Evolutionary conservation across 2,888 invertebrate genomes (phyloP).

Genomic region (Gastracanthus pulcherrimus): DNA sequence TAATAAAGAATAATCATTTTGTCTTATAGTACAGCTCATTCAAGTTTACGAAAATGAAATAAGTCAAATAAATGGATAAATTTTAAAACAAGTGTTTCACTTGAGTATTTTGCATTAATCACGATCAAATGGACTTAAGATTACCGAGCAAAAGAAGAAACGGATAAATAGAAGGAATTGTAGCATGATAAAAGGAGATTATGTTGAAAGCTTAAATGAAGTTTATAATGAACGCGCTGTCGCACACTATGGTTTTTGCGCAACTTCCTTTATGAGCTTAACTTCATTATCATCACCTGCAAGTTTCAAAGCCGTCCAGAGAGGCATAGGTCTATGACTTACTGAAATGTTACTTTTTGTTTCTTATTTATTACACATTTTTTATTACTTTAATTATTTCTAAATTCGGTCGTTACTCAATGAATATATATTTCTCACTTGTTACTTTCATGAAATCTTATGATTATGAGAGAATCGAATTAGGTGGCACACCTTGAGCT

Average conservation of each 20-base stretch:
- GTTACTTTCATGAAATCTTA: too few relatives aligned
- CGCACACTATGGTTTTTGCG: slow-evolving; percentile 38
- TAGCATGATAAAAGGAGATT: slow-evolving; percentile 52
- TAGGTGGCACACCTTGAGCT: too few relatives aligned
- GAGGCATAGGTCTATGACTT: not conserved
- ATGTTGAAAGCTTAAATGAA: slow-evolving; percentile 43
- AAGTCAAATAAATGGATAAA: too few relatives aligned
- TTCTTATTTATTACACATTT: too few relatives aligned
- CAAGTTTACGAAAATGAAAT: not conserved
- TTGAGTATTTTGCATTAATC: slow-evolving; percentile 9
- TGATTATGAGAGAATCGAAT: too few relatives aligned
- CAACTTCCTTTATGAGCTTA: slow-evolving; percentile 63
- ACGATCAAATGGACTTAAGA: not conserved
- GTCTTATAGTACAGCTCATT: too few relatives aligned
- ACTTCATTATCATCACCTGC: slow-evolving; percentile 61
- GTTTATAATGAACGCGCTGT: slow-evolving; percentile 47
- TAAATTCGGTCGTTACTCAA: too few relatives aligned
- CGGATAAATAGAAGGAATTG: slow-evolving; percentile 17
- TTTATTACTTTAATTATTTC: too few relatives aligned
- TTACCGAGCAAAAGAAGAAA: not conserved
- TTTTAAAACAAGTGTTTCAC: not conserved
- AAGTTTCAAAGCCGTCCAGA: slow-evolving; percentile 29
- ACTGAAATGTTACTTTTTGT: too few relatives aligned
- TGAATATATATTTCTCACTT: too few relatives aligned
- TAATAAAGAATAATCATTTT: too few relatives aligned